Percentiles rank a stretch among this genome's conserved stretches.
Evolutionary conservation across 2,797 vertebrate species (phyloP).

Genomic region (Astyanax mexicanus): DNA sequence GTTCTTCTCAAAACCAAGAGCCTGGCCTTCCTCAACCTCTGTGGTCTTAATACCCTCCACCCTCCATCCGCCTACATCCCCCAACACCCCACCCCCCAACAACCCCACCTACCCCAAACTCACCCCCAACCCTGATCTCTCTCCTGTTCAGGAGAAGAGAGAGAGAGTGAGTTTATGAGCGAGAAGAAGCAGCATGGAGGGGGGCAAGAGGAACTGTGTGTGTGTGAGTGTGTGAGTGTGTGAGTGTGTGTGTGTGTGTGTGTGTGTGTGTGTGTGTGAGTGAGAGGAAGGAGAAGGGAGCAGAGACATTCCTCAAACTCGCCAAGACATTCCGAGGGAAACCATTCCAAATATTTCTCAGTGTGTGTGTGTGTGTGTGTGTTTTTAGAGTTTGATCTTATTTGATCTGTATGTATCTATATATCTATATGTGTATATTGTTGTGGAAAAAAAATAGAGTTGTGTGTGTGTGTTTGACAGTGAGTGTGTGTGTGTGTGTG

Average conservation of each 20-base stretch:
- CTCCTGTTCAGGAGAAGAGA: background rate
- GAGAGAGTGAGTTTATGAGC: background rate
- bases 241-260: background rate
- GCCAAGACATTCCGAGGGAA: conserved; percentile 85
- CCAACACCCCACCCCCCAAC: background rate
- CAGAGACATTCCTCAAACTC: conserved; percentile 77
- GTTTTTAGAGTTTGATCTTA: no score
- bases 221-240: no score
- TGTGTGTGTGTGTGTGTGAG: conserved; percentile 53
- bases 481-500: conserved; percentile 60
- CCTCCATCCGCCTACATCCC: background rate
- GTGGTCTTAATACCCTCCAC: background rate
- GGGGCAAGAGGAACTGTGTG: background rate
- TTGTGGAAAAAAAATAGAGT: no score
- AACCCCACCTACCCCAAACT: no score
- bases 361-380: conserved; percentile 71
- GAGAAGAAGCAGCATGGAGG: background rate
- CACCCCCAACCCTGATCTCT: background rate
- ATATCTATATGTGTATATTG: no score
- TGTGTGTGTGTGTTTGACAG: conserved; percentile 71
- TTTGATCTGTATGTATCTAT: no score
- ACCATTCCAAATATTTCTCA: conserved; percentile 84
- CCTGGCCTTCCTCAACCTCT: background rate
- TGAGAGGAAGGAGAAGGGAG: conserved; percentile 28
- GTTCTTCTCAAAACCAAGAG: conserved; percentile 4